Conservation (phyloP, 2,888 invertebrate species). For the Coelogynopora nodosa region DNA sequence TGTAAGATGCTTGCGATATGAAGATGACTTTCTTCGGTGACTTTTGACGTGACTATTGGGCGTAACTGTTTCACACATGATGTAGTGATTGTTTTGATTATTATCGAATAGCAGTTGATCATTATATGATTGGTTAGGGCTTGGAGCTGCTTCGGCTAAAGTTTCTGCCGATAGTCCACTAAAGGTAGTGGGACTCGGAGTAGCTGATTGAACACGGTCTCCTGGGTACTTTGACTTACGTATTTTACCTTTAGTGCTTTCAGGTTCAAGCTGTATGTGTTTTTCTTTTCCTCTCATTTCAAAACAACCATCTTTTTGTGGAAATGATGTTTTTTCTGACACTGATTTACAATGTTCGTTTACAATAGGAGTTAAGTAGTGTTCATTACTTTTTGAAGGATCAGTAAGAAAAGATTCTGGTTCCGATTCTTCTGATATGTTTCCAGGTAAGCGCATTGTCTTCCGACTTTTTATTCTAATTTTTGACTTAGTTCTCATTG, state of each 20-base stretch:
- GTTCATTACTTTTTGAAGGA: not conserved
- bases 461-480: too few relatives aligned
- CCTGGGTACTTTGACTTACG: not conserved
- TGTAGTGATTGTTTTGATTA: not conserved
- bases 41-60: not conserved
- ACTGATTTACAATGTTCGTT: not conserved
- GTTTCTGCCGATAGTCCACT: not conserved
- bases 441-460: too few relatives aligned
- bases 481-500: not conserved
- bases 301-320: not conserved
- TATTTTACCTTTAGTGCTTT: too few relatives aligned
- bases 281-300: not conserved
- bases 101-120: not conserved
- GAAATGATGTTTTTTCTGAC: not conserved
- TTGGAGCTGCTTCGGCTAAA: constrained; percentile 5
- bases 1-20: not conserved
- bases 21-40: not conserved
- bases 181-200: not conserved
- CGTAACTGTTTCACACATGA: not conserved
- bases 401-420: not conserved
- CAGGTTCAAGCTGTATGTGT: too few relatives aligned
- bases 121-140: not conserved
- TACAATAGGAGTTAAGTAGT: not conserved
- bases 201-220: not conserved
- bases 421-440: not conserved